These are phyloP conservation scores for Ceramica pisi DNA, from an alignment of 2,888 invertebrate genomes.

Conservation along the genomic window DNA sequence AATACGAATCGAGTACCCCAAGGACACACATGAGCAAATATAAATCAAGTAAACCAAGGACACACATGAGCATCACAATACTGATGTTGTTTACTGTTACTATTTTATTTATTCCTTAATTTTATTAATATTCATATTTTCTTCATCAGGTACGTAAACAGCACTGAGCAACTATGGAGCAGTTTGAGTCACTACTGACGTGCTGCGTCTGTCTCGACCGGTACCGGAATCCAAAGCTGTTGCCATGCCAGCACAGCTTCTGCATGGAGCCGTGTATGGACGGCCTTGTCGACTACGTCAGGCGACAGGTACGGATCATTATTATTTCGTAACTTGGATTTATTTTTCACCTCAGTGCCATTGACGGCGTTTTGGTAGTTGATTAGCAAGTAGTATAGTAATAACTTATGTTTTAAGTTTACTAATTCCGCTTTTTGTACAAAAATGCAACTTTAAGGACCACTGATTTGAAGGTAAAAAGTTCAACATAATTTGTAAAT, in stretches of 20 bases:
- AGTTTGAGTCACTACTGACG: slow-evolving; percentile 98
- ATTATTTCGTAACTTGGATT: not conserved
- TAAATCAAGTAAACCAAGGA: no score
- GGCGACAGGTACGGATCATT: slow-evolving; percentile 93
- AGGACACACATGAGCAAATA: no score
- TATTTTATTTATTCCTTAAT: no score
- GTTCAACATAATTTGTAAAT: slow-evolving; percentile 13
- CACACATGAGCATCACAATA: no score
- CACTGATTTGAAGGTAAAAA: slow-evolving; percentile 35
- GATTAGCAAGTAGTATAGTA: slow-evolving; percentile 1
- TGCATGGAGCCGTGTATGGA: slow-evolving; percentile 99
- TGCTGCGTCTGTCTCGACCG: slow-evolving; percentile 99
- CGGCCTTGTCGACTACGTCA: slow-evolving; percentile 98
- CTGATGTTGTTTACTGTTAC: no score
- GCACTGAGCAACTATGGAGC: slow-evolving; percentile 93
- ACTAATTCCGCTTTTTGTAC: slow-evolving; percentile 42
- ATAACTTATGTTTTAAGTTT: slow-evolving; percentile 7
- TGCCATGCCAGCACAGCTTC: slow-evolving; percentile 99
- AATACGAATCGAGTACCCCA: no score
- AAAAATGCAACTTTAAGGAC: slow-evolving; percentile 14
- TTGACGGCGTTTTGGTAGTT: not conserved
- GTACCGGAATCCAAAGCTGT: slow-evolving; percentile 98
- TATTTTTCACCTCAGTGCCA: not conserved
- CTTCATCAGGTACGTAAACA: slow-evolving; percentile 82
- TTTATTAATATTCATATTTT: slow-evolving; percentile 40